A percentile compares a stretch with the other conserved stretches of the same genome.
Evolutionary conservation across 2,113 vertebrate species (phyloP).

Genomic region (Ptyas mucosa): DNA sequence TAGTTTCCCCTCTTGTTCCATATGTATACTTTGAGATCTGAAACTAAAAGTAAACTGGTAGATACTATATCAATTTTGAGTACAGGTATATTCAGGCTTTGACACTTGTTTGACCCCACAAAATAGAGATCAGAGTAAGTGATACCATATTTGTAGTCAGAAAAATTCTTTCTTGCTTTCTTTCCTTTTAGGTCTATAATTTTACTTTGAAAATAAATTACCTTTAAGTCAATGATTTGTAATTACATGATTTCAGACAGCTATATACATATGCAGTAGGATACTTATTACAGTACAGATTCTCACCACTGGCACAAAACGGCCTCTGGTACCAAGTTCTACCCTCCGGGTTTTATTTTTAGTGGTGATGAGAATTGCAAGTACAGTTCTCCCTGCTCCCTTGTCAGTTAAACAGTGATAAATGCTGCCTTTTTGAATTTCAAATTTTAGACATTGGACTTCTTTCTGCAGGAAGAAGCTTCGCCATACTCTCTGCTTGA

Average conservation of each 20-base stretch:
- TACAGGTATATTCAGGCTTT: background rate
- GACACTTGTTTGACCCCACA: background rate
- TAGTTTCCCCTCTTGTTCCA: background rate
- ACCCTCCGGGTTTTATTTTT: background rate
- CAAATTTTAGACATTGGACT: constrained; percentile 17
- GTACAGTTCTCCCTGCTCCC: background rate
- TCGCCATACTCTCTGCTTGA: constrained; percentile 89
- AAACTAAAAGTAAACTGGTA: background rate
- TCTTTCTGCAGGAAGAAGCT: constrained; percentile 82
- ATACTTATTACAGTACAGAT: background rate
- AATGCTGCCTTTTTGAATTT: background rate
- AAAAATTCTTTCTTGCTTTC: background rate
- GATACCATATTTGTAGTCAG: background rate
- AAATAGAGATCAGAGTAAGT: background rate
- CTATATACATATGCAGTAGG: background rate
- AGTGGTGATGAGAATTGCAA: background rate
- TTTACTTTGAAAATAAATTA: background rate
- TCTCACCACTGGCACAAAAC: background rate
- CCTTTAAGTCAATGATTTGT: background rate
- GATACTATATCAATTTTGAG: background rate
- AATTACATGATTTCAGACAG: background rate
- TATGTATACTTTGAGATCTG: background rate
- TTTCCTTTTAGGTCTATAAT: background rate
- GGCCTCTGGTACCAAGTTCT: too few species aligned
- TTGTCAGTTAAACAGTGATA: background rate